These are phyloP conservation scores for Rapana venosa DNA, from an alignment of 2,888 invertebrate genomes.

Conservation along the genomic window DNA sequence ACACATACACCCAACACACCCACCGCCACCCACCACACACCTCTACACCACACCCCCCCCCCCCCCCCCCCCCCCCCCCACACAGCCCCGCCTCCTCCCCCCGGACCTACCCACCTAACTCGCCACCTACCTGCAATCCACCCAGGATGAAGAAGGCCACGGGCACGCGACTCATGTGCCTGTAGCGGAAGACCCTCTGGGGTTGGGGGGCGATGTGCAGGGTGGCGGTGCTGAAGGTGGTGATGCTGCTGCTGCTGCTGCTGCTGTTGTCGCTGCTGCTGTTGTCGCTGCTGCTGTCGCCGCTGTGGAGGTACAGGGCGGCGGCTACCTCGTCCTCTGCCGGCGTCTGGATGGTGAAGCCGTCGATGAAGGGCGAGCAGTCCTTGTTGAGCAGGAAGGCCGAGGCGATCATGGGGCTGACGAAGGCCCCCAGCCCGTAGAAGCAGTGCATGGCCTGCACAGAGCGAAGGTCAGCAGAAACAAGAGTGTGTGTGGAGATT, in stretches of 20 bases:
- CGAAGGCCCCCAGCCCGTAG: conserved; percentile 80
- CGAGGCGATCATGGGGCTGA: conserved; percentile 80
- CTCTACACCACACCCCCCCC: neutral
- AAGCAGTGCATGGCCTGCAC: conserved; percentile 80
- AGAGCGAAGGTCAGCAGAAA: neutral
- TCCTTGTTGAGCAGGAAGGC: conserved; percentile 79
- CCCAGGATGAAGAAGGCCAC: conserved; percentile 80
- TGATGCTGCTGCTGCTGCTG: no score
- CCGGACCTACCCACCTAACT: neutral
- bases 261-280: neutral
- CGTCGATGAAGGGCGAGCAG: conserved; percentile 76
- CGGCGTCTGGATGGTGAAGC: conserved; percentile 56
- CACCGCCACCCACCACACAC: no score
- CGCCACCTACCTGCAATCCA: conserved; percentile 75
- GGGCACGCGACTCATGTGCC: conserved; percentile 72
- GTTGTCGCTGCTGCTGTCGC: neutral
- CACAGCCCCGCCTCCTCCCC: neutral
- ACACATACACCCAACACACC: no score
- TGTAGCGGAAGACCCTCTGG: conserved; percentile 66
- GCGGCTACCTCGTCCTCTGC: conserved; percentile 12
- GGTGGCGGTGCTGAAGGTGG: conserved; percentile 35
- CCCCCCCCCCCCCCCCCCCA: neutral
- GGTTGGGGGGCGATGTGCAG: conserved; percentile 57
- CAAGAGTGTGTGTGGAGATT: no score
- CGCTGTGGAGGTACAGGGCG: no score